Evolutionary conservation across 64 coral and sea anemone species (phyloP).

Genomic region (Montipora capricornis): DNA sequence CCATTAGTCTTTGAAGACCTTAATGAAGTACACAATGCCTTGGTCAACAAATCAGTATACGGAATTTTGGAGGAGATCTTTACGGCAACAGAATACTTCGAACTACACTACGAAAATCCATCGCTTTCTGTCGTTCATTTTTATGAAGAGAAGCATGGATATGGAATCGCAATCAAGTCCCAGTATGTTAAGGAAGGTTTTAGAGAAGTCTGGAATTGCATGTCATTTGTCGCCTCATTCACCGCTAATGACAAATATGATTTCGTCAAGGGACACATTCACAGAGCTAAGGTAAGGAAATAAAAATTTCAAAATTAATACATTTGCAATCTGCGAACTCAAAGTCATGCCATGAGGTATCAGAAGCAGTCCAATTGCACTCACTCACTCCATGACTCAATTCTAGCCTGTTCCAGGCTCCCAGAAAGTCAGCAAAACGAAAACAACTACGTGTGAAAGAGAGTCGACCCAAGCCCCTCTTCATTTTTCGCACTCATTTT

Average conservation of each 20-base stretch:
- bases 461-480: no score
- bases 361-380: no score
- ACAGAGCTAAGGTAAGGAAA: not conserved
- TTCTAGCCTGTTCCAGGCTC: no score
- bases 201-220: not conserved
- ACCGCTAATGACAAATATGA: not conserved
- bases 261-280: not conserved
- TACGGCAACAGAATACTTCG: not conserved
- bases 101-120: not conserved
- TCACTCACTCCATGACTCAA: no score
- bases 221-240: not conserved
- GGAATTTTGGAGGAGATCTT: constrained; percentile 33
- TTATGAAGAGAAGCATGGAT: constrained; percentile 14
- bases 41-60: not conserved
- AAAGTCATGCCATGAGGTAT: no score
- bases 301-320: no score
- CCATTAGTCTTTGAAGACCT: constrained; percentile 4
- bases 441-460: no score
- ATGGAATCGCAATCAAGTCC: not conserved
- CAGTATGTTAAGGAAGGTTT: no score
- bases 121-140: not conserved
- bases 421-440: no score
- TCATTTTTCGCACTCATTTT: no score
- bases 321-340: no score
- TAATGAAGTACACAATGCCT: not conserved